These are phyloP conservation scores for Hirudinaria manillensis DNA, from an alignment of 2,888 invertebrate species.

Conservation along the genomic window DNA sequence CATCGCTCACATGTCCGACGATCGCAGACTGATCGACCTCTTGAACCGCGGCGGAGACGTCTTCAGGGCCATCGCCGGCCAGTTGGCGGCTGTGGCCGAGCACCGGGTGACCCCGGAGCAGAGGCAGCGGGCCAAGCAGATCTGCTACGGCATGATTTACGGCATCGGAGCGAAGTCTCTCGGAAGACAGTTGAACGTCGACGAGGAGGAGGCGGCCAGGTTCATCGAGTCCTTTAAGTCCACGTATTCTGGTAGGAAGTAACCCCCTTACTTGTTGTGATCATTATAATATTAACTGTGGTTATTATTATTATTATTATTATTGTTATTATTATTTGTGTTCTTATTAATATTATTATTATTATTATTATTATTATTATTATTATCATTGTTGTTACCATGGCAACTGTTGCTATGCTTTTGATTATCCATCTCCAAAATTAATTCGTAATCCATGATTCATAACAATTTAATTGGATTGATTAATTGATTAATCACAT, in stretches of 20 bases:
- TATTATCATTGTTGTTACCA: too few relatives aligned
- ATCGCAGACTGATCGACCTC: constrained; percentile 63
- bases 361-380: too few relatives aligned
- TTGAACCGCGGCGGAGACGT: constrained; percentile 56
- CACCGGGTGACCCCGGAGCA: constrained; percentile 68
- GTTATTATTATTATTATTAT: too few relatives aligned
- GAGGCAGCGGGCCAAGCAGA: constrained; percentile 75
- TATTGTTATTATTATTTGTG: too few relatives aligned
- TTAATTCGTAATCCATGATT: too few relatives aligned
- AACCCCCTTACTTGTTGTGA: background rate
- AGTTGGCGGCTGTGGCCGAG: constrained; percentile 69
- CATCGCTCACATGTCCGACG: constrained; percentile 80
- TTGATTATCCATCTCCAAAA: too few relatives aligned
- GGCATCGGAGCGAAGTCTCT: constrained; percentile 84
- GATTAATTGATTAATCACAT: too few relatives aligned
- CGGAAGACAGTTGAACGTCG: constrained; percentile 70
- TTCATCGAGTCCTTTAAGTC: constrained; percentile 65
- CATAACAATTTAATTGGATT: too few relatives aligned
- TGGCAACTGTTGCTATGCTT: too few relatives aligned
- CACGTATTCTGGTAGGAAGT: constrained; percentile 65
- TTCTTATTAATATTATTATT: too few relatives aligned
- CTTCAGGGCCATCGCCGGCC: constrained; percentile 67
- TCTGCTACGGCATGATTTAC: constrained; percentile 83
- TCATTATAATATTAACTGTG: too few relatives aligned
- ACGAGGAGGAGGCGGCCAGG: constrained; percentile 70